Base-by-base conservation (phyloP, 2,888 invertebrate genomes). In the Eristalinus sepulchralis region DNA sequence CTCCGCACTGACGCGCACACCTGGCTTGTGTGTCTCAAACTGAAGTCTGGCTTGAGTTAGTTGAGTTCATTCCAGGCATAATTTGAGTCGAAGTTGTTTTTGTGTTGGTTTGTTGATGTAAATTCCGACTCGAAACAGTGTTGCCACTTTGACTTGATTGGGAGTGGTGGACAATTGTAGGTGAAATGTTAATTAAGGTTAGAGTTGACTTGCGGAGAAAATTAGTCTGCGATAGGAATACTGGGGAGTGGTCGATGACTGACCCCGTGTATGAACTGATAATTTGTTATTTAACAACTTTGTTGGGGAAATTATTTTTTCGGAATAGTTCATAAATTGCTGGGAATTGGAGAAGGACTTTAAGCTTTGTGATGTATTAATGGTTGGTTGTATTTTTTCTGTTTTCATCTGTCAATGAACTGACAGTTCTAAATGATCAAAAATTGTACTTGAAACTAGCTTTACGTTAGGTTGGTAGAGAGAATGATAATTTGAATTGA, bases 1-100 rank as follows among this genome's bases (percentile, higher is more conserved):
- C 64, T 80, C 62, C 75, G 76, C 75, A n/a, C 31, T 75, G 73
- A 84, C 33, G 82, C 73, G 72, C 4, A 82, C 85, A 68, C 82
- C 10, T 24, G 59, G 85, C 62, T 72, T 39, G 83, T 62, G 57
- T 39, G 63, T 70, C 70, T 78, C 57, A 79, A 86, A 86, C 86
- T 86, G 67, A 86, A 70, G 39, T 60, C 55, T 24, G 71, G 82
- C 75, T 67, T 71, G 68, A 27, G 66, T 55, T 22, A 66, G 66
- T 75, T 79, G 86, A 85, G 85, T 81, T 13, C 59, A 22, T 72
- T 82, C 47, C 34, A 9, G n/a, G 47, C 1, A 4, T 17, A 67
- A 39, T 77, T 73, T 39, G 39, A 82, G 82, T 85, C 82, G 82
- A 76, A 22, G 10, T 57, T 81, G 53, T n/a, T 20, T 2, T 60